Evolutionary conservation across 2,888 invertebrate genomes (phyloP).

Genomic region (Acrocyrtus sp.): DNA sequence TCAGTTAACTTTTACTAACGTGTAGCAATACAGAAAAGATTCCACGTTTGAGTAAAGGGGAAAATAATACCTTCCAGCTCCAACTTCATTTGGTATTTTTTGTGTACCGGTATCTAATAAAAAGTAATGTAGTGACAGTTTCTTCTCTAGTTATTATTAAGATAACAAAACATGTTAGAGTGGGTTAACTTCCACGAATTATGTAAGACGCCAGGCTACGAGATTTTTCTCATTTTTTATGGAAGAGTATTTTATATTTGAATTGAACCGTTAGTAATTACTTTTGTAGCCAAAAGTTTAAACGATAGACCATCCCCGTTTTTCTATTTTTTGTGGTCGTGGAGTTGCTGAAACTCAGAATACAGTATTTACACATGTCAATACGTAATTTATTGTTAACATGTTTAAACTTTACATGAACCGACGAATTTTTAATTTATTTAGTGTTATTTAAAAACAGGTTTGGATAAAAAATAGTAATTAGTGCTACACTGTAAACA

Average conservation of each 20-base stretch:
- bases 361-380: constrained; percentile 54
- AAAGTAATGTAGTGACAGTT: too few relatives aligned
- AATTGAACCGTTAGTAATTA: background rate
- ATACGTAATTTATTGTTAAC: constrained; percentile 24
- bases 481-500: too few relatives aligned
- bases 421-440: constrained; percentile 44
- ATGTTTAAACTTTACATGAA: too few relatives aligned
- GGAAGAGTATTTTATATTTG: background rate
- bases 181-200: background rate
- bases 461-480: too few relatives aligned
- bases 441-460: constrained; percentile 39
- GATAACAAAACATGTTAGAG: background rate
- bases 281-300: background rate
- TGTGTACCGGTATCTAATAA: too few relatives aligned
- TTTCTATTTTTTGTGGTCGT: constrained; percentile 4
- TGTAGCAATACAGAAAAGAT: background rate
- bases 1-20: too few relatives aligned
- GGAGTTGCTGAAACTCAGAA: constrained; percentile 50
- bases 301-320: background rate
- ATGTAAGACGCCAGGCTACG: constrained; percentile 1
- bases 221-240: background rate
- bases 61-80: background rate
- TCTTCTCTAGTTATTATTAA: too few relatives aligned
- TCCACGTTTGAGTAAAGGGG: background rate
- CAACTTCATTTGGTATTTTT: background rate